Evolutionary conservation across 2,113 vertebrate species (phyloP).

Genomic region (Crotophaga sulcirostris): DNA sequence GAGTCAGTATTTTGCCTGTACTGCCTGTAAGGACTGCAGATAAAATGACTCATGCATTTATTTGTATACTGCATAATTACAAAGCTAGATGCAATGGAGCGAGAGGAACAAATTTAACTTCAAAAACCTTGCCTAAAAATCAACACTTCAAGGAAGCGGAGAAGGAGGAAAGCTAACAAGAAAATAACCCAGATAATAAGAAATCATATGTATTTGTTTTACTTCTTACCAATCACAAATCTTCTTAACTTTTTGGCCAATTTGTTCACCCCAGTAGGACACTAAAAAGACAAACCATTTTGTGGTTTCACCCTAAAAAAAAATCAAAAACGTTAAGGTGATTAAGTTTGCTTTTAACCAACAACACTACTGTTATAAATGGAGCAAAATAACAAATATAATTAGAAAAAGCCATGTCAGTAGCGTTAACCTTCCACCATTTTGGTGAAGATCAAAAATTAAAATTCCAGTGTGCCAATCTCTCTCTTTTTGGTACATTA

Average conservation of each 20-base stretch:
- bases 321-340: not conserved
- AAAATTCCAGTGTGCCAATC: not conserved
- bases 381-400: not conserved
- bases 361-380: not conserved
- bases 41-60: not conserved
- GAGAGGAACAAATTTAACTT: not conserved
- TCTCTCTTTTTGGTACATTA: too few species aligned
- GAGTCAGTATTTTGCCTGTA: not conserved
- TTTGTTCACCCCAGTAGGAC: slow-evolving; percentile 97
- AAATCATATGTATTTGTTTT: not conserved
- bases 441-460: not conserved
- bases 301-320: slow-evolving; percentile 83
- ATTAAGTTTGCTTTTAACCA: not conserved
- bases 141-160: not conserved
- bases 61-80: not conserved
- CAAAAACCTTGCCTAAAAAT: not conserved
- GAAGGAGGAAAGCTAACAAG: not conserved
- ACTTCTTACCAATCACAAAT: slow-evolving; percentile 94
- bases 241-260: slow-evolving; percentile 97
- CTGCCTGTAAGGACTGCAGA: not conserved
- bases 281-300: slow-evolving; percentile 93
- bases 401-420: not conserved
- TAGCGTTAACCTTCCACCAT: not conserved
- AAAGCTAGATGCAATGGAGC: not conserved
- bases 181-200: not conserved